Conservation (phyloP, 2,113 vertebrate species). For the Odontesthes bonariensis region DNA sequence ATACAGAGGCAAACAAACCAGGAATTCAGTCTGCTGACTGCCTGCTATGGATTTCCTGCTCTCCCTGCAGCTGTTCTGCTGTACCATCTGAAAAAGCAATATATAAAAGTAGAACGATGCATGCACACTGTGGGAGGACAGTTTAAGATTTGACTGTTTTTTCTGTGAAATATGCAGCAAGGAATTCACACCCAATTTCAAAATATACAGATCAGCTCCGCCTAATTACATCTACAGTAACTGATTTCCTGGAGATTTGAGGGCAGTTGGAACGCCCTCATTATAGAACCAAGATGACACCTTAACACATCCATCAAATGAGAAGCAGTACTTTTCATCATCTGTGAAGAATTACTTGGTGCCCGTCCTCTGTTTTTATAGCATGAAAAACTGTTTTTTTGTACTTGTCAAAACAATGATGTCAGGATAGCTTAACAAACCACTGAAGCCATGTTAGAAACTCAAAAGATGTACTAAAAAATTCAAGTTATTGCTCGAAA, state of each 20-base stretch:
- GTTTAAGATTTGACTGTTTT: neutral
- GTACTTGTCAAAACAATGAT: constrained; percentile 49
- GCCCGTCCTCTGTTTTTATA: too few relatives aligned
- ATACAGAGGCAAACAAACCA: constrained; percentile 41
- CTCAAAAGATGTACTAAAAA: constrained; percentile 32
- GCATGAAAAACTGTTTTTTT: constrained; percentile 25
- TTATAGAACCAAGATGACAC: neutral
- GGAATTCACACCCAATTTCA: neutral
- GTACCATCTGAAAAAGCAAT: neutral
- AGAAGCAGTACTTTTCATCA: too few relatives aligned
- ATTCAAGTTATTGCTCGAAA: constrained; percentile 16
- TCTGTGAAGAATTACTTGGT: too few relatives aligned
- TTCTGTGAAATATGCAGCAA: neutral
- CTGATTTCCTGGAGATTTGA: neutral
- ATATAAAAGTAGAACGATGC: neutral
- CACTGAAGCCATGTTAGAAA: constrained; percentile 23
- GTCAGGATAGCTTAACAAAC: constrained; percentile 39
- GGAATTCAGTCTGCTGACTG: constrained; percentile 5
- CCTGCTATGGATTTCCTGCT: neutral
- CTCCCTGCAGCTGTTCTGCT: neutral
- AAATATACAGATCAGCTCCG: neutral
- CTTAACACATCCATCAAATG: too few relatives aligned
- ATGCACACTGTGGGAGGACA: neutral
- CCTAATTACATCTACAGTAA: neutral
- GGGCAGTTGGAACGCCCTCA: too few relatives aligned